Conservation (phyloP, 2,797 vertebrate genomes). For the Alcedo atthis region DNA sequence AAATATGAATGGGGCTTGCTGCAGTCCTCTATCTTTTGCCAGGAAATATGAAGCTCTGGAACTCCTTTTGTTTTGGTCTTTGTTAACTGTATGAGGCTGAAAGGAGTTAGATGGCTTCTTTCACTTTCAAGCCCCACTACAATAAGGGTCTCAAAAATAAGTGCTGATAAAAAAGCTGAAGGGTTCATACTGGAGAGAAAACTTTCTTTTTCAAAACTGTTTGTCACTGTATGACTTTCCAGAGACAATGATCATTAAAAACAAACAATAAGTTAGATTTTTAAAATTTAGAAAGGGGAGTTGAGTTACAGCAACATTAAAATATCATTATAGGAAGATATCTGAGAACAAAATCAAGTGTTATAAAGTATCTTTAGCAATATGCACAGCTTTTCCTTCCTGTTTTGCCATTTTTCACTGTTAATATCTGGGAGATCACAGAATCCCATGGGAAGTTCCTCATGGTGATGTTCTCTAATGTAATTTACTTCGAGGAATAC, state of each 20-base stretch:
- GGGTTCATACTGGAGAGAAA: not conserved
- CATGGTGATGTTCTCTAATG: conserved; percentile 63
- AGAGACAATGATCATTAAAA: not conserved
- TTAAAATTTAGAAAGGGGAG: conserved; percentile 21
- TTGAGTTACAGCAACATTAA: not conserved
- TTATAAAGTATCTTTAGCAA: conserved; percentile 16
- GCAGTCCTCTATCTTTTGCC: conserved; percentile 57
- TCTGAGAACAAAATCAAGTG: not conserved
- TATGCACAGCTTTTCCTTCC: not conserved
- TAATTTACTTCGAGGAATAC: conserved; percentile 88
- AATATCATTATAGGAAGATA: not conserved
- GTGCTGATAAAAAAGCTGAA: conserved; percentile 53
- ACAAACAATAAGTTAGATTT: not conserved
- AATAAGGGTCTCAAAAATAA: conserved; percentile 42
- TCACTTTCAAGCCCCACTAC: conserved; percentile 49
- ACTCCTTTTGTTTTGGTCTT: conserved; percentile 53
- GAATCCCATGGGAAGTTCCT: conserved; percentile 56
- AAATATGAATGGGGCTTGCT: conserved; percentile 70
- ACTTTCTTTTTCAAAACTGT: not conserved
- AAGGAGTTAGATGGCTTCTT: conserved; percentile 42
- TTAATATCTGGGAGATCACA: conserved; percentile 31
- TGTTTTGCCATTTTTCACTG: not conserved
- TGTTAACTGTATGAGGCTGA: conserved; percentile 67
- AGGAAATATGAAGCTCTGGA: conserved; percentile 71
- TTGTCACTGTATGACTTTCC: not conserved